Base-by-base conservation (phyloP, 92 coral and sea anemone genomes). In the Diadumene lineata region DNA sequence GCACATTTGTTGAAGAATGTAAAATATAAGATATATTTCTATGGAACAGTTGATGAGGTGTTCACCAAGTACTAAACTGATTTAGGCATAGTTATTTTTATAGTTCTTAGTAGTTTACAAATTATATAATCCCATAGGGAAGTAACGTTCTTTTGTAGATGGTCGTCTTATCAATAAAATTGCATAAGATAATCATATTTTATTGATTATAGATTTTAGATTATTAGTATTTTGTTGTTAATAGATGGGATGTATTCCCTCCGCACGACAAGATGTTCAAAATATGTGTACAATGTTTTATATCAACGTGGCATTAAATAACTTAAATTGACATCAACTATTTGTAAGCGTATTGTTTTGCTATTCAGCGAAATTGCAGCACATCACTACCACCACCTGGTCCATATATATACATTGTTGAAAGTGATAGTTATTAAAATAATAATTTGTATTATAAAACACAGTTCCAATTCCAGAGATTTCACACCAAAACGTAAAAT, bases 151-250 rank as follows among this genome's bases (percentile, higher is more conserved):
- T 50, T 8, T 48, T 4, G 25, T 69, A 43, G n/a, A 30, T 56
- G 62, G 10, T 56, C 21, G 0, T 57, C 34, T 29, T 72, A 1
- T 25, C 77, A 72, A 72, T 72, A 13, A 72, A 72, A 72, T 72
- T 72, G 77, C 24, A 72, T 22, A n/a, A 56, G 75, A 70, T 46
- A 56, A 66, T 18, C 29, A 8, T 69, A n/a, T 69, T 69, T 28
- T 21, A 30, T 70, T 70, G 75, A 70, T 51, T 70, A 1, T 50
- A 46, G 38, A 29, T 34, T 9, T 16, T 53, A 53, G 58, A 53
- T 53, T 53, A 53, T 53, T 53, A 9, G 58, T 53, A 53, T 53
- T 53, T 38, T 38, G 48, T 38, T 38, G 13, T 38, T 4, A 38
- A 6, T 38, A 38, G 48, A 38, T 38, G 48, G 48, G 48, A 38